Evolutionary conservation across 2,113 vertebrate species (phyloP).

Genomic region (Rhabdomys dilectus): DNA sequence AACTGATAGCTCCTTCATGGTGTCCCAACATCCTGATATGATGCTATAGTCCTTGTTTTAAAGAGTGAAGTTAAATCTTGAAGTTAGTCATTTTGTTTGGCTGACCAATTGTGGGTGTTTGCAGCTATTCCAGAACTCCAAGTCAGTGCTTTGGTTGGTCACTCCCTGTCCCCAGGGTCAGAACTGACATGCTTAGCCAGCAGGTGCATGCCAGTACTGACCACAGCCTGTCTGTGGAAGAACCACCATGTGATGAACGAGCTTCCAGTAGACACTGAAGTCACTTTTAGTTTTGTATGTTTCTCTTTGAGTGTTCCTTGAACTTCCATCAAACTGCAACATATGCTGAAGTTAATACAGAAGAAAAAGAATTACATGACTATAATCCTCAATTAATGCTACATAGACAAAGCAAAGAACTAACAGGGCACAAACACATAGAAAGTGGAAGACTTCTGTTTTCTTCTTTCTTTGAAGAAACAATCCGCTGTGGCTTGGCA

Average conservation of each 20-base stretch:
- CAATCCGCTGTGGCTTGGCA: slow-evolving; percentile 77
- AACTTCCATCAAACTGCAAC: slow-evolving; percentile 72
- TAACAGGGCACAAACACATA: slow-evolving; percentile 25
- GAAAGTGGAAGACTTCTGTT: slow-evolving; percentile 58
- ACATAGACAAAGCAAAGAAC: slow-evolving; percentile 27
- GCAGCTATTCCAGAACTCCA: slow-evolving; percentile 77
- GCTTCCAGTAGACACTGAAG: slow-evolving; percentile 26
- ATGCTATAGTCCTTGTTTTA: slow-evolving; percentile 73
- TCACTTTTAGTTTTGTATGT: slow-evolving; percentile 82
- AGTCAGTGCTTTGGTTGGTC: slow-evolving; percentile 75
- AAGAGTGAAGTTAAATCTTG: slow-evolving; percentile 67
- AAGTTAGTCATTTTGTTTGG: slow-evolving; percentile 52
- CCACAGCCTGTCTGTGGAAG: fast-evolving
- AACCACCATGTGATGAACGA: not conserved
- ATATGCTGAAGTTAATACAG: not conserved
- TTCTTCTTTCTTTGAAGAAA: not conserved
- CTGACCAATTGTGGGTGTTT: slow-evolving; percentile 63
- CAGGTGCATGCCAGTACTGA: not conserved
- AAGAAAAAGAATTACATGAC: slow-evolving; percentile 2
- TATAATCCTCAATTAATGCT: not conserved
- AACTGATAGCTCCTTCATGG: slow-evolving; percentile 85
- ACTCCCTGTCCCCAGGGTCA: slow-evolving; percentile 72
- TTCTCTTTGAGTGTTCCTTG: slow-evolving; percentile 86
- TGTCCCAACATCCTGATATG: slow-evolving; percentile 87
- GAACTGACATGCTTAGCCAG: slow-evolving; percentile 62